phyloP scores from a whole-genome alignment of 2,888 invertebrate species.

The Ectemnius lituratus region DNA sequence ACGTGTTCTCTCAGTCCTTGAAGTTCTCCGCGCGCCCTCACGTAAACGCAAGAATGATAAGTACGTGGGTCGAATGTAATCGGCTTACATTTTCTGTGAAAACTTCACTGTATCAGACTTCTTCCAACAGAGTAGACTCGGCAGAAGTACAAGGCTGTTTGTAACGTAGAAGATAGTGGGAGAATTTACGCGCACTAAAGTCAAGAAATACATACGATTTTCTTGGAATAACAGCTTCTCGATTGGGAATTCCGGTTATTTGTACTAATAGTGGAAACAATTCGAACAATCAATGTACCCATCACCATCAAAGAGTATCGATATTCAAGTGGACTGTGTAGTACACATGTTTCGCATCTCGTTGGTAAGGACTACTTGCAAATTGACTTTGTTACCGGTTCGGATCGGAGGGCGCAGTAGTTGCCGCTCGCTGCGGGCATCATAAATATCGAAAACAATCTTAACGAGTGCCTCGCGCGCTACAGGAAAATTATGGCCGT shows the following conservation, averaged over 20 bases:
- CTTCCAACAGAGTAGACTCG: constrained; percentile 20
- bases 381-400: too few relatives aligned
- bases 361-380: too few relatives aligned
- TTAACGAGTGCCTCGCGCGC: constrained; percentile 25
- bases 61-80: background rate
- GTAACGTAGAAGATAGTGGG: constrained; percentile 49
- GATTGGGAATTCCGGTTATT: constrained; percentile 65
- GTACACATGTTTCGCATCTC: too few relatives aligned
- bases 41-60: too few relatives aligned
- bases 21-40: too few relatives aligned
- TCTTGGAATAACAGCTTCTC: constrained; percentile 65
- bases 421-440: background rate
- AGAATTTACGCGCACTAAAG: constrained; percentile 52
- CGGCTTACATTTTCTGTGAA: constrained; percentile 10
- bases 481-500: constrained; percentile 38
- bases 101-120: constrained; percentile 23
- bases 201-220: constrained; percentile 69
- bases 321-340: too few relatives aligned
- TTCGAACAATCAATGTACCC: constrained; percentile 44
- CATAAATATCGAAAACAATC: constrained; percentile 50
- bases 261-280: constrained; percentile 70
- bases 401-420: too few relatives aligned
- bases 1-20: background rate
- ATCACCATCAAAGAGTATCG: too few relatives aligned
- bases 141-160: constrained; percentile 54